These are phyloP conservation scores for Ecliptopera silaceata DNA, from an alignment of 2,888 invertebrate genomes.

Conservation along the genomic window DNA sequence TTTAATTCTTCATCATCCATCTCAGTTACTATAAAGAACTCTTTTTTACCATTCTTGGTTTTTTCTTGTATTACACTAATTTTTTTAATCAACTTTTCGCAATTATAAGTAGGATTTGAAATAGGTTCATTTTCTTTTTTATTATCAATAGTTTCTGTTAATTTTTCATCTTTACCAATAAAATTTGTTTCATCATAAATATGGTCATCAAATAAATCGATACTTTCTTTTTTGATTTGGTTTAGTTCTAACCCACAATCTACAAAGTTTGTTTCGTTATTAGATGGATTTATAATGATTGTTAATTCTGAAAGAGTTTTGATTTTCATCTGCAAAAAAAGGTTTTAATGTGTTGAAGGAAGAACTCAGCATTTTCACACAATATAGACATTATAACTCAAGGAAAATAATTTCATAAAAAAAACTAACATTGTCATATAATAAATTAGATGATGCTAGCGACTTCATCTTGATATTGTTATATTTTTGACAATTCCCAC, in stretches of 20 bases:
- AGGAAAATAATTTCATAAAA: too few species aligned
- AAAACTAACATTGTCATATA: too few species aligned
- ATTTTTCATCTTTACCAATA: not conserved
- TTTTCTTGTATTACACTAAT: not conserved
- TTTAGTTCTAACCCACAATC: slow-evolving; percentile 47
- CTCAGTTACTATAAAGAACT: slow-evolving; percentile 35
- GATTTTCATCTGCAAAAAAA: slow-evolving; percentile 41
- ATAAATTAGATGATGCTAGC: too few species aligned
- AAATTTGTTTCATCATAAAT: not conserved
- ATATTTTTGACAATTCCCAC: too few species aligned
- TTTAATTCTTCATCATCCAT: slow-evolving; percentile 44
- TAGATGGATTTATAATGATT: slow-evolving; percentile 31
- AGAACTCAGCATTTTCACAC: too few species aligned
- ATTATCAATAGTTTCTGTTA: not conserved
- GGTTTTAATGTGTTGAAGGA: too few species aligned
- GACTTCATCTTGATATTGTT: too few species aligned
- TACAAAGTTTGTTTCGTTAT: slow-evolving; percentile 46
- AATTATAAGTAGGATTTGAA: not conserved
- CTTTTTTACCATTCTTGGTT: slow-evolving; percentile 23
- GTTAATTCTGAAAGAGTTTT: slow-evolving; percentile 44
- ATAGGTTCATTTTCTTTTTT: not conserved
- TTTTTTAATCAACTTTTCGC: not conserved
- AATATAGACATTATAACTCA: too few species aligned
- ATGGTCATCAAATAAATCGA: not conserved
- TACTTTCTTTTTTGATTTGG: slow-evolving; percentile 30